Evolutionary conservation across 2,113 vertebrate genomes (phyloP), one percentile per base, ranked within the genome.

Genomic region (Noturus placidus): DNA sequence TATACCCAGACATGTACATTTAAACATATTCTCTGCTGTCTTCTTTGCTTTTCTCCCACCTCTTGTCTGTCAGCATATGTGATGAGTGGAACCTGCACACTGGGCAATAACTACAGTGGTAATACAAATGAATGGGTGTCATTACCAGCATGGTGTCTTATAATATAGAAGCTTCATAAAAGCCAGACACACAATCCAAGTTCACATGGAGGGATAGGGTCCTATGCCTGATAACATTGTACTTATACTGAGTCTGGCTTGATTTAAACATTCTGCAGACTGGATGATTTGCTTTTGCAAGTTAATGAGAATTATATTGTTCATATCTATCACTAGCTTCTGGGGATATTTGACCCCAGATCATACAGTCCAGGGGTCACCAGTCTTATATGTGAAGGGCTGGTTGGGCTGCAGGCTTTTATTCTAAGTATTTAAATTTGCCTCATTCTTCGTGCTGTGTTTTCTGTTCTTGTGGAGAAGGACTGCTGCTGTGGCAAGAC

Each of bases 51-150:
- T 76, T 74, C 82, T 91, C 91, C 87, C 79, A 63, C 69, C n/a
- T 87, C 86, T 76, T 76, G 27, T 63, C 86, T 61, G 80, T 83
- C 42, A 76, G 57, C 13, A 50, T 15, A 9, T 72, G 54, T 90
- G 89, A 92, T 87, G 88, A 91, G 91, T 92, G 91, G 74, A 81
- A 72, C 87, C 85, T 56, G 50, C 87, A 84, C 91, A 78, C 84
- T 82, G 82, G 80, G 76, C 90, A 92, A 92, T 86, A 84, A 88
- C 57, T 27, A 85, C 46, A 85, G 52, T 86, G 91, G 84, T 93
- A 94, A 94, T 94, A 92, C 93, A 93, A 94, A 95, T 86, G 92
- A 94, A 94, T 94, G 92, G 88, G 63, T 89, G 88, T 90, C 90
- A 93, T 94, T 93, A 93, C 83, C 59, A 87, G 65, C 87, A 88